Conservation (phyloP, 2,113 vertebrate species). For the Antechinus flavipes region DNA sequence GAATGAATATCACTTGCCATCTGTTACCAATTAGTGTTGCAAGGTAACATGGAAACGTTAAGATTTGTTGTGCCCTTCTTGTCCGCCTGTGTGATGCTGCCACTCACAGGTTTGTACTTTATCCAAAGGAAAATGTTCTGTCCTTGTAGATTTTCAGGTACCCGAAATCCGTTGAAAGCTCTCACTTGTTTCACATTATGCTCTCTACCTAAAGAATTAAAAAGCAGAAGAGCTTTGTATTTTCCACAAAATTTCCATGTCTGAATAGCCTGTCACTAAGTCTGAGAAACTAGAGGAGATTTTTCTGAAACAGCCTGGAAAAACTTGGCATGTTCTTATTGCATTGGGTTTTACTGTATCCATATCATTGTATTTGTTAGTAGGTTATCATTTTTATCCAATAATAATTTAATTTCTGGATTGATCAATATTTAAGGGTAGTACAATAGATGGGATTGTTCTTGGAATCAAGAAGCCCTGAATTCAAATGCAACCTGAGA, state of each 20-base stretch:
- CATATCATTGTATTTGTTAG: neutral
- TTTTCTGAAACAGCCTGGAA: neutral
- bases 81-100: neutral
- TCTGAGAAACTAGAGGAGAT: neutral
- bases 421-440: neutral
- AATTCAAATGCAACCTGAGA: neutral
- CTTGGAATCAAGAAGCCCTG: neutral
- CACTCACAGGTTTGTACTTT: neutral
- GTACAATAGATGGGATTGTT: neutral
- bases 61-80: neutral
- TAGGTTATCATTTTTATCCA: neutral
- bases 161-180: neutral
- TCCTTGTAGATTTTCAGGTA: neutral
- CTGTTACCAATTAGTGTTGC: neutral
- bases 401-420: neutral
- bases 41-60: neutral
- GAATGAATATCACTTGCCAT: neutral
- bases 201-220: neutral
- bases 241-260: neutral
- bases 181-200: neutral
- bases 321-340: neutral
- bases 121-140: neutral
- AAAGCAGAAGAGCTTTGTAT: neutral
- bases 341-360: neutral
- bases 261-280: neutral